These are phyloP conservation scores for Leptopilina clavipes DNA, from an alignment of 1,140 invertebrate genomes.

Conservation along the genomic window DNA sequence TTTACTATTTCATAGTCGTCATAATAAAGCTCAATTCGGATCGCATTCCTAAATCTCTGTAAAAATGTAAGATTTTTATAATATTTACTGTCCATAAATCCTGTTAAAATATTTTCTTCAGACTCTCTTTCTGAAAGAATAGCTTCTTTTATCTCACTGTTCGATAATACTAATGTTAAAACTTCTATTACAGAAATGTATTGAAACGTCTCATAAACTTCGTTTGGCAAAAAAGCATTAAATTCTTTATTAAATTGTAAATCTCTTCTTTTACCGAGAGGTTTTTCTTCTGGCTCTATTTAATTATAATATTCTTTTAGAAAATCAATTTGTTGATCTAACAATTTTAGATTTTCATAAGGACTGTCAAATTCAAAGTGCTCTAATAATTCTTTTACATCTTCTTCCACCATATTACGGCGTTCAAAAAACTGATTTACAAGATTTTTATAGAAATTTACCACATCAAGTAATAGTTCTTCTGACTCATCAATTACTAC, in stretches of 20 bases:
- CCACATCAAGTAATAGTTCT: neutral
- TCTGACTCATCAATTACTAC: neutral
- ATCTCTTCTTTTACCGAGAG: neutral
- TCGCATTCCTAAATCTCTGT: neutral
- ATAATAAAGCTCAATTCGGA: neutral
- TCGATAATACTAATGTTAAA: neutral
- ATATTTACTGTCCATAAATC: neutral
- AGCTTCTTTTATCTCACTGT: no score
- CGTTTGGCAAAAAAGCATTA: neutral
- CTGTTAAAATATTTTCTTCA: neutral
- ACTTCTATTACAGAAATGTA: neutral
- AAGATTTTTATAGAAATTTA: neutral
- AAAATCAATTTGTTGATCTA: neutral
- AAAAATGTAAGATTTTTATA: neutral
- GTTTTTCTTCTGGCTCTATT: no score
- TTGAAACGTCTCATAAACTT: neutral
- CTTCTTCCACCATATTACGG: neutral
- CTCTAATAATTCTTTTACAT: neutral
- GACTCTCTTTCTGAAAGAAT: neutral
- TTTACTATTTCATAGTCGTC: constrained; percentile 2
- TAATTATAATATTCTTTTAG: neutral
- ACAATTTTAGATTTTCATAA: neutral
- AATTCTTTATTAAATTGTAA: neutral
- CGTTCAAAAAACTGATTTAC: neutral
- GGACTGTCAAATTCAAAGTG: neutral